phyloP scores from a whole-genome alignment of 2,797 vertebrate genomes.

The Avahi laniger region DNA sequence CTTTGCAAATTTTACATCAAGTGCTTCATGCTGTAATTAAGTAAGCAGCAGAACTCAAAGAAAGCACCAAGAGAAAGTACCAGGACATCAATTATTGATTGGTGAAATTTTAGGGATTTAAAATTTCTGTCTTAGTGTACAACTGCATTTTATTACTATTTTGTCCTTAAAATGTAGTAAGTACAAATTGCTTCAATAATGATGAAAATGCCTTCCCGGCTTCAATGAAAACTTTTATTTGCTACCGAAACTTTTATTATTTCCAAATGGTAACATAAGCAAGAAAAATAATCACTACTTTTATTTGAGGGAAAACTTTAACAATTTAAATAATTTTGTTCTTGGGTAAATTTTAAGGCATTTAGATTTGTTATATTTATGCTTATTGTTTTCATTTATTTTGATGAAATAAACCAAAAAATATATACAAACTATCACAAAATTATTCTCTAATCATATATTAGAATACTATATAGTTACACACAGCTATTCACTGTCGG shows the following conservation, averaged over 20 bases:
- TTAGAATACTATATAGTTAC: background rate
- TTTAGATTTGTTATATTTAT: background rate
- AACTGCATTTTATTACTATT: conserved; percentile 58
- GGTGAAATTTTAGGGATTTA: background rate
- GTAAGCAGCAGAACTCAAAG: conserved; percentile 5
- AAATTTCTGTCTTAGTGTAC: conserved; percentile 23
- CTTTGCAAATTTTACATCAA: conserved; percentile 8
- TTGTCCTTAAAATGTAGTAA: conserved; percentile 65
- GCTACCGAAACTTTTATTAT: conserved; percentile 57
- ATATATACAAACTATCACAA: background rate
- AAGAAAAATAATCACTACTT: conserved; percentile 65
- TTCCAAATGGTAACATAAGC: conserved; percentile 64
- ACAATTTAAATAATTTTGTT: conserved; percentile 53
- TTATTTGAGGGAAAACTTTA: conserved; percentile 30
- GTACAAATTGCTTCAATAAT: conserved; percentile 44
- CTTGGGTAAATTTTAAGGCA: background rate
- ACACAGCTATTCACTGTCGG: background rate
- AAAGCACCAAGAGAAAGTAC: conserved; percentile 4
- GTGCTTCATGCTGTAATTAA: conserved; percentile 63
- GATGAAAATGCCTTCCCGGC: conserved; percentile 42
- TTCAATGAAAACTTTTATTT: conserved; percentile 71
- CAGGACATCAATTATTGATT: background rate
- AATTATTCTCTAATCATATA: background rate
- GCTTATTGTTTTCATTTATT: conserved; percentile 21
- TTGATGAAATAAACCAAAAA: background rate